These are phyloP conservation scores for Vimba vimba DNA, from an alignment of 2,113 vertebrate genomes.

Conservation along the genomic window DNA sequence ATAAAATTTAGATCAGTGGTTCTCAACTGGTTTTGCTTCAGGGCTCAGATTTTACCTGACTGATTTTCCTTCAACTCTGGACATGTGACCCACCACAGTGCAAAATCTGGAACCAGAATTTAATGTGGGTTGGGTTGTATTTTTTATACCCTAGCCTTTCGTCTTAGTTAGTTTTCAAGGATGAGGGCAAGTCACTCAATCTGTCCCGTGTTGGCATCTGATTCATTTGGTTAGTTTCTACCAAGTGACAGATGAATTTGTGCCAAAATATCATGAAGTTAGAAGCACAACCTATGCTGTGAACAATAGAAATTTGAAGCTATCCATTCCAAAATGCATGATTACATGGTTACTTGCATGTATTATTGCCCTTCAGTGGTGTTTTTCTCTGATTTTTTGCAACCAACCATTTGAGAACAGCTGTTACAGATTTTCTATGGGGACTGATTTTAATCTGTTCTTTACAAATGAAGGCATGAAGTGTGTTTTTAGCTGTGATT, in stretches of 20 bases:
- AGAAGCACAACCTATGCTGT: not conserved
- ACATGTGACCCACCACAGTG: not conserved
- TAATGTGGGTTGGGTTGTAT: not conserved
- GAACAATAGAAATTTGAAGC: not conserved
- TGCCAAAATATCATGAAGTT: not conserved
- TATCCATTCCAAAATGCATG: not conserved
- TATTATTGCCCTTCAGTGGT: not conserved
- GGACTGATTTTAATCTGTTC: constrained; percentile 1
- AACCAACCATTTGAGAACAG: not conserved
- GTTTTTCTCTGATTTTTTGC: not conserved
- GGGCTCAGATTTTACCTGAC: not conserved
- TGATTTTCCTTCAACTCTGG: not conserved
- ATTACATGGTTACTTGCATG: not conserved
- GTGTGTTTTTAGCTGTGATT: not conserved
- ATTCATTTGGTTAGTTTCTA: not conserved
- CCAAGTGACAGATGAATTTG: not conserved
- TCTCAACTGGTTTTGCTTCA: not conserved
- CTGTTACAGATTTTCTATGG: not conserved
- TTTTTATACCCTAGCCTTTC: not conserved
- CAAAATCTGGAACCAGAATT: not conserved
- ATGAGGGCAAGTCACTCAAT: not conserved
- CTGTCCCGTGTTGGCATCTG: not conserved
- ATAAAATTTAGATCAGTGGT: not conserved
- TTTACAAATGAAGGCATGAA: not conserved
- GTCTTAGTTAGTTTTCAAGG: not conserved